phyloP scores from a whole-genome alignment of 2,888 invertebrate species.

The Adelphocoris suturalis region DNA sequence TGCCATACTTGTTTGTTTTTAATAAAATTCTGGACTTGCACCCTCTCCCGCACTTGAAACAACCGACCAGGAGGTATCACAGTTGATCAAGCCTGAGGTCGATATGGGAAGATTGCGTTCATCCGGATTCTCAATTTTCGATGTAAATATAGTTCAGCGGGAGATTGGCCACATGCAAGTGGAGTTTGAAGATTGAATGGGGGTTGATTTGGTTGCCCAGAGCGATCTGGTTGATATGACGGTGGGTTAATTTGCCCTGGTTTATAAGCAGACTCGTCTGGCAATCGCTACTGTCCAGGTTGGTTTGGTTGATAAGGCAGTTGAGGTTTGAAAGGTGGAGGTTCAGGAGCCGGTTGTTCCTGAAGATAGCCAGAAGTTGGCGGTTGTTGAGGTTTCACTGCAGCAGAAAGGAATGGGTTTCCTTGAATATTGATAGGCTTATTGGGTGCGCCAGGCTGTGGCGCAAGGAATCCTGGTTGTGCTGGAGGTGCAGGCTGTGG shows the following conservation, averaged over 20 bases:
- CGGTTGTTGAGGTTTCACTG: conserved; percentile 63
- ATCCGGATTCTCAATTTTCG: no score
- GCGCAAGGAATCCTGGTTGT: conserved; percentile 44
- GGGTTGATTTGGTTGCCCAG: conserved; percentile 51
- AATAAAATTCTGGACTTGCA: no score
- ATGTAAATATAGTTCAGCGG: no score
- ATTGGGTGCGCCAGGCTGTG: conserved; percentile 2
- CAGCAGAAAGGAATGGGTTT: conserved; percentile 48
- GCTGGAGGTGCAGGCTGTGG: neutral
- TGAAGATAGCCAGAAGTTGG: conserved; percentile 55
- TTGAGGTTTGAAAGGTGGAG: conserved; percentile 52
- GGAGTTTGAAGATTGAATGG: conserved; percentile 6
- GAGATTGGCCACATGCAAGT: no score
- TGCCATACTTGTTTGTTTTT: no score
- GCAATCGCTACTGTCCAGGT: conserved; percentile 77
- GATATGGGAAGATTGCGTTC: no score
- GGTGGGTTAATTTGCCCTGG: conserved; percentile 56
- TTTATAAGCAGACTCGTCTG: conserved; percentile 32
- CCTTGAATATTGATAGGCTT: conserved; percentile 60
- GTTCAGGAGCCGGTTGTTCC: conserved; percentile 61
- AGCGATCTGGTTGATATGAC: conserved; percentile 35
- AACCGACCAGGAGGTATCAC: no score
- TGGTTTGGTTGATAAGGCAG: conserved; percentile 75
- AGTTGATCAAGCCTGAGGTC: no score
- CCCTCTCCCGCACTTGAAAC: no score